A percentile compares a stretch with the other conserved stretches of the same genome.
Evolutionary conservation across 2,888 invertebrate genomes (phyloP).

Genomic region (Pachycephus smyrnensis): DNA sequence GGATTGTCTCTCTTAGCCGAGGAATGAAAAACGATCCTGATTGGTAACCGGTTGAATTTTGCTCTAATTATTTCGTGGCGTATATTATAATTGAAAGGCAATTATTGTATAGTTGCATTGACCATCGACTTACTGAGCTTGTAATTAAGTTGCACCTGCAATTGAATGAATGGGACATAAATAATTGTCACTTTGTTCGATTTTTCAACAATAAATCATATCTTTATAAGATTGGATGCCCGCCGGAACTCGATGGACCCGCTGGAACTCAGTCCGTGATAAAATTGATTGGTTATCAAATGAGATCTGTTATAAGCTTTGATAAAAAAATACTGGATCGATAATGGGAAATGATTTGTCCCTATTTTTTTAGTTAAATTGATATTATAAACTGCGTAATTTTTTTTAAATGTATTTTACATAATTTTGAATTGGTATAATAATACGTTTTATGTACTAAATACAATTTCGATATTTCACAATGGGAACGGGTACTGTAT

Average conservation of each 20-base stretch:
- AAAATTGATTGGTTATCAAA: too few species aligned
- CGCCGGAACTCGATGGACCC: too few species aligned
- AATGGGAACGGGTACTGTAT: not conserved
- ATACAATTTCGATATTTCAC: not conserved
- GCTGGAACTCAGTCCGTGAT: too few species aligned
- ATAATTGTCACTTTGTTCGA: not conserved
- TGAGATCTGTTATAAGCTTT: not conserved
- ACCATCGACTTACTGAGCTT: conserved; percentile 11
- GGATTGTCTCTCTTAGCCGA: conserved; percentile 21
- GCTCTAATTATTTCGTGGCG: conserved; percentile 36
- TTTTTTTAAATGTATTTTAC: not conserved
- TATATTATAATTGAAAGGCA: conserved; percentile 43
- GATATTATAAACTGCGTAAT: not conserved
- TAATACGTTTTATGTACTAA: not conserved
- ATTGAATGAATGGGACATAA: conserved; percentile 25
- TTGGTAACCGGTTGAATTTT: conserved; percentile 27
- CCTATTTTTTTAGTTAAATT: not conserved
- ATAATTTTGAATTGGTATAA: not conserved
- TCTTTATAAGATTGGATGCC: not conserved
- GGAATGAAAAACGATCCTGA: conserved; percentile 34
- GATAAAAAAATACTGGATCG: not conserved
- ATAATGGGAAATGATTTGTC: not conserved
- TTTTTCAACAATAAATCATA: not conserved
- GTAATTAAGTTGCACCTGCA: conserved; percentile 38
- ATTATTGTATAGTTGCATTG: conserved; percentile 32